Conservation (phyloP, 2,888 invertebrate genomes). For the Drosophila kanekoi region DNA sequence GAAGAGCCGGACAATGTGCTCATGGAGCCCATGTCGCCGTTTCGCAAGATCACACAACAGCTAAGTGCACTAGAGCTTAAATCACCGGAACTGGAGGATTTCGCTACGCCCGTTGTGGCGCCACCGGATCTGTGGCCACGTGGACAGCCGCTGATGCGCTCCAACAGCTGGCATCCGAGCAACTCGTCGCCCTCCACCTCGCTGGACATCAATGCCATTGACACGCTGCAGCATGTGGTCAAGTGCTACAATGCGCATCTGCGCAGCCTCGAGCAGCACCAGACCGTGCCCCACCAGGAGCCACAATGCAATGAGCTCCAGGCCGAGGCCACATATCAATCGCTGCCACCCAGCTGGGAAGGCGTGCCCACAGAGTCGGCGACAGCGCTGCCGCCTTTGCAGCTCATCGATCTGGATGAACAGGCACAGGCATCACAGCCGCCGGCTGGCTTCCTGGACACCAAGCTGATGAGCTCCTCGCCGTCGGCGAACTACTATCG, state of each 20-base stretch:
- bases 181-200: conserved; percentile 75
- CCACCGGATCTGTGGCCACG: conserved; percentile 89
- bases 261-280: conserved; percentile 52
- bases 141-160: conserved; percentile 70
- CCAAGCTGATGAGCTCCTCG: conserved; percentile 85
- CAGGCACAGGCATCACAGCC: conserved; percentile 16
- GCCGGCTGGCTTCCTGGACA: conserved; percentile 85
- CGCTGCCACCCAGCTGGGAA: conserved; percentile 72
- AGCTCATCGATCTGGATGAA: conserved; percentile 64
- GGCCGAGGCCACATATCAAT: conserved; percentile 75
- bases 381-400: conserved; percentile 17
- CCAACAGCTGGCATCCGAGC: conserved; percentile 81
- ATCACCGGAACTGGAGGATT: conserved; percentile 90
- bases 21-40: conserved; percentile 89
- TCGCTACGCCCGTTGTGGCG: conserved; percentile 89
- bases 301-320: background rate
- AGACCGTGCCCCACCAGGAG: background rate
- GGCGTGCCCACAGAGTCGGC: conserved; percentile 3
- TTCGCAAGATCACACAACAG: conserved; percentile 92
- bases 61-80: conserved; percentile 89
- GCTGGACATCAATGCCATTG: conserved; percentile 83
- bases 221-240: conserved; percentile 82
- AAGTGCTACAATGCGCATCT: conserved; percentile 83
- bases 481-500: conserved; percentile 91
- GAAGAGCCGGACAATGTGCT: conserved; percentile 85